Conservation (phyloP, 2,113 vertebrate genomes). For the Bothrops jararaca region DNA sequence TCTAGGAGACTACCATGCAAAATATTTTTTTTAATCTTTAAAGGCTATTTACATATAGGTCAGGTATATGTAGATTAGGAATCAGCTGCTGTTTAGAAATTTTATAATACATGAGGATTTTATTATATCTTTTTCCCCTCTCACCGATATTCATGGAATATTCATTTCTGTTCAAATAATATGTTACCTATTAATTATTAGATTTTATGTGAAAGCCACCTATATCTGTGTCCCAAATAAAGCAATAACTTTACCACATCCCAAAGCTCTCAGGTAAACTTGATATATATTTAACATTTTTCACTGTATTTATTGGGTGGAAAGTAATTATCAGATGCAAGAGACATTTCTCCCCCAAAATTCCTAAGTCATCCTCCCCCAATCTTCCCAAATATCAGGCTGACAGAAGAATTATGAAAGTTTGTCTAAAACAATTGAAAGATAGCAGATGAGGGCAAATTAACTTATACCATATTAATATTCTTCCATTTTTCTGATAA, state of each 20-base stretch:
- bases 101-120: not conserved
- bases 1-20: slow-evolving; percentile 6
- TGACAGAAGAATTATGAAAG: not conserved
- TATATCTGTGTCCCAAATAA: not conserved
- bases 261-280: not conserved
- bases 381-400: not conserved
- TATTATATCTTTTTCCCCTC: not conserved
- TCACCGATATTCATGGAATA: not conserved
- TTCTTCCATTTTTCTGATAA: too few relatives aligned
- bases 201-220: not conserved
- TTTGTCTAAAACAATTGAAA: not conserved
- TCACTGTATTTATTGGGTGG: not conserved
- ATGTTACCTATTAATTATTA: not conserved
- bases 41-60: slow-evolving; percentile 23
- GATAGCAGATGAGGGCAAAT: not conserved
- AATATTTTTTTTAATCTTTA: slow-evolving; percentile 4
- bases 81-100: slow-evolving; percentile 9
- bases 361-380: not conserved
- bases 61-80: not conserved
- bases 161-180: not conserved
- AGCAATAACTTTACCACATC: not conserved
- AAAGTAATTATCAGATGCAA: not conserved
- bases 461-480: not conserved
- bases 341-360: not conserved
- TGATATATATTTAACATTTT: not conserved